These are phyloP conservation scores for Ginglymostoma cirratum DNA, from an alignment of 2,113 vertebrate genomes.

Conservation along the genomic window DNA sequence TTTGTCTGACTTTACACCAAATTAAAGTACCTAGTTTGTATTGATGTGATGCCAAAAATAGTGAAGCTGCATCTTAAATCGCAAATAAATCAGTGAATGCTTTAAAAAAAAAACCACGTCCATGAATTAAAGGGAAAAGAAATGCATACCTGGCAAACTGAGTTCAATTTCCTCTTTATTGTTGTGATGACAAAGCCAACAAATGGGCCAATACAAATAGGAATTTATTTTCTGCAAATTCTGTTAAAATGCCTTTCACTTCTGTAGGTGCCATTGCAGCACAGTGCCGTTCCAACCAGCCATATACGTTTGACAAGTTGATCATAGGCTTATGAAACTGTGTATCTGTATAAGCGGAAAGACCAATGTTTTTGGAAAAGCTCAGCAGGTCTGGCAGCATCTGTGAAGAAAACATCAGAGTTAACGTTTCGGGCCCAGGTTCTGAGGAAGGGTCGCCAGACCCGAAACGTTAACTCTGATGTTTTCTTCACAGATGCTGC, in stretches of 20 bases:
- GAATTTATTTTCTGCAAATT: not conserved
- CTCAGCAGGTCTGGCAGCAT: too few relatives aligned
- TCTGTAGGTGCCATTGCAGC: not conserved
- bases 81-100: not conserved
- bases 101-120: too few relatives aligned
- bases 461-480: too few relatives aligned
- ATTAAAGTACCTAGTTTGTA: not conserved
- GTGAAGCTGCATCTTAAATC: not conserved
- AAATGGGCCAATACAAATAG: not conserved
- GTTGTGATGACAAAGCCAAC: not conserved
- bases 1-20: not conserved
- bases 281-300: not conserved
- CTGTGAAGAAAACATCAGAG: too few relatives aligned
- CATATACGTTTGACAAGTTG: not conserved
- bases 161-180: not conserved
- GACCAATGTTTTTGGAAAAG: too few relatives aligned
- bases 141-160: not conserved
- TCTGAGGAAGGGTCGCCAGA: too few relatives aligned
- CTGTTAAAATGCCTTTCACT: not conserved
- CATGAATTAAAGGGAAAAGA: not conserved
- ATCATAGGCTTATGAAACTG: not conserved
- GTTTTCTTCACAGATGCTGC: too few relatives aligned
- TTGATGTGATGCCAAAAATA: not conserved
- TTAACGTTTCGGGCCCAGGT: too few relatives aligned
- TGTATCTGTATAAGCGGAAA: not conserved